These are phyloP conservation scores for Ctenosaura bakeri DNA, from an alignment of 2,797 vertebrate genomes.

Conservation along the genomic window DNA sequence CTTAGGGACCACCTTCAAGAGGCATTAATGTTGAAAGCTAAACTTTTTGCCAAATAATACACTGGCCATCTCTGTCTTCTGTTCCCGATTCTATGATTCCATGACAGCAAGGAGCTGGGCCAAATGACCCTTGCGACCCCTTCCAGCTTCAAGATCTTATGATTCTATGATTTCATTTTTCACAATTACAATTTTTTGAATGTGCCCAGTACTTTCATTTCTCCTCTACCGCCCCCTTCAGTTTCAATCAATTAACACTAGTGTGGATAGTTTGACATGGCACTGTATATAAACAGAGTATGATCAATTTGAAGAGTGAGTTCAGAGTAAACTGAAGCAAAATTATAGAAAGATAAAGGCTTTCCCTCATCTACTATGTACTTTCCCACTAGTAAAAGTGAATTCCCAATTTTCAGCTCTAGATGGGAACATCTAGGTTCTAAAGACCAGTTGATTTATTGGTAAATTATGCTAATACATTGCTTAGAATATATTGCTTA, in stretches of 20 bases:
- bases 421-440: neutral
- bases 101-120: too few species aligned
- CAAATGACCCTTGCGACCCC: too few species aligned
- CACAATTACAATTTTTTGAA: neutral
- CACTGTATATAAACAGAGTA: neutral
- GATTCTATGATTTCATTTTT: neutral
- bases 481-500: too few species aligned
- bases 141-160: too few species aligned
- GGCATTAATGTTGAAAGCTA: neutral
- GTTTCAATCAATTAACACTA: neutral
- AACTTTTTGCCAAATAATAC: neutral
- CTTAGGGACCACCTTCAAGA: neutral
- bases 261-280: neutral
- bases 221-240: neutral
- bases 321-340: neutral
- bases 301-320: neutral
- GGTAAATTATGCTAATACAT: too few species aligned
- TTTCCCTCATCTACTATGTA: neutral
- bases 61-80: neutral
- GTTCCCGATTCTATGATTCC: neutral
- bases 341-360: neutral
- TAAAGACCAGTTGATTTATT: neutral
- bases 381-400: neutral
- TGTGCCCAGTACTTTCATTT: neutral
- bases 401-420: neutral